These are phyloP conservation scores for Poecile atricapillus DNA, from an alignment of 2,113 vertebrate species.

Conservation along the genomic window DNA sequence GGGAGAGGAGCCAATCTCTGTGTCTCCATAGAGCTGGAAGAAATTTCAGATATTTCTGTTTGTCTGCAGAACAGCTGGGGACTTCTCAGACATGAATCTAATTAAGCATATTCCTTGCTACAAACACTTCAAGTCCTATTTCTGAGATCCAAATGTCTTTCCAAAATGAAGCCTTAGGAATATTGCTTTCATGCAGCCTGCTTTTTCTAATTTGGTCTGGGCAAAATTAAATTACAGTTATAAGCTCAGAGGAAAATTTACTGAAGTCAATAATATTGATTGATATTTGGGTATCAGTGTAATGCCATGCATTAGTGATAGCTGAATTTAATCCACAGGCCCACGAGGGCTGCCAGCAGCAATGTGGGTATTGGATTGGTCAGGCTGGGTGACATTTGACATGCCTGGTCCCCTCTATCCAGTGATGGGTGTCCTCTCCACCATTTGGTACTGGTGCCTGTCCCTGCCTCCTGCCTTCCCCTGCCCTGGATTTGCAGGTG, in stretches of 20 bases:
- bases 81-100: slow-evolving; percentile 66
- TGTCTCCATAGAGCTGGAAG: slow-evolving; percentile 44
- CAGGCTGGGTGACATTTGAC: background rate
- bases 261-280: slow-evolving; percentile 62
- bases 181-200: slow-evolving; percentile 22
- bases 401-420: background rate
- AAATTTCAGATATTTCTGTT: slow-evolving; percentile 58
- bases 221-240: slow-evolving; percentile 46
- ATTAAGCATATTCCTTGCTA: slow-evolving; percentile 69
- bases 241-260: slow-evolving; percentile 15
- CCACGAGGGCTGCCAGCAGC: background rate
- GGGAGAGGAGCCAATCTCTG: slow-evolving; percentile 1
- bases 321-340: background rate
- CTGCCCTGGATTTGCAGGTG: background rate
- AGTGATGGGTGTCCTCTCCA: accelerated
- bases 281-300: slow-evolving; percentile 22
- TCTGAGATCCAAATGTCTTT: slow-evolving; percentile 58
- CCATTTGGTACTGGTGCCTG: accelerated
- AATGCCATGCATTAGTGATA: slow-evolving; percentile 17
- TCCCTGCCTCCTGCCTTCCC: background rate
- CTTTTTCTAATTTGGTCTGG: background rate
- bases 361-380: background rate
- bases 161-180: slow-evolving; percentile 52
- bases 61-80: slow-evolving; percentile 67
- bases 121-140: slow-evolving; percentile 68